Percentiles rank a stretch among this genome's conserved stretches.
Conservation (phyloP, 2,113 vertebrate species). For the Pleuronectes platessa region DNA sequence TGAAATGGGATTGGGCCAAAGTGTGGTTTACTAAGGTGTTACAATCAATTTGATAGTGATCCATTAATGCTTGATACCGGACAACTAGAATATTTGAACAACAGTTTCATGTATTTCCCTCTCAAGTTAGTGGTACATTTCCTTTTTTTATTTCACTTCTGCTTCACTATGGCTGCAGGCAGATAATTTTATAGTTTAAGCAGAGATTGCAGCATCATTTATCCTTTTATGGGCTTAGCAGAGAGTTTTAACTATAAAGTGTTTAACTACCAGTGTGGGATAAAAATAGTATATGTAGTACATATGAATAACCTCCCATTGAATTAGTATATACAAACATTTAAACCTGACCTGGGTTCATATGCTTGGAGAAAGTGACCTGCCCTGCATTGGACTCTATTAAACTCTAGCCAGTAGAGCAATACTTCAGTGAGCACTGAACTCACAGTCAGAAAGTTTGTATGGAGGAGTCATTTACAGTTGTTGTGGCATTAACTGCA, state of each 20-base stretch:
- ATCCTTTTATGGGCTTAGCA: constrained; percentile 26
- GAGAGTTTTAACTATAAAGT: background rate
- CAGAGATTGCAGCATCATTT: constrained; percentile 23
- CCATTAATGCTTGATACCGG: background rate
- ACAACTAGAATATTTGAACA: constrained; percentile 3
- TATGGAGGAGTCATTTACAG: background rate
- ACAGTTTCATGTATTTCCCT: too few relatives aligned
- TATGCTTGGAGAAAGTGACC: constrained; percentile 26
- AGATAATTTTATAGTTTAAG: too few relatives aligned
- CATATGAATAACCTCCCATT: constrained; percentile 8
- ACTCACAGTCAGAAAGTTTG: constrained; percentile 21
- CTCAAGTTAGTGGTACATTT: constrained; percentile 4
- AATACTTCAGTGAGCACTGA: background rate
- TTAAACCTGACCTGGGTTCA: constrained; percentile 37
- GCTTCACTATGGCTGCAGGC: background rate
- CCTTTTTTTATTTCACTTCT: constrained; percentile 16
- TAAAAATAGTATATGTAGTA: background rate
- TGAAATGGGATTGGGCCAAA: too few relatives aligned
- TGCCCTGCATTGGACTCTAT: constrained; percentile 35
- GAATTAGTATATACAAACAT: constrained; percentile 5
- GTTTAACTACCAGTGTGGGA: constrained; percentile 21
- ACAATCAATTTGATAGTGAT: constrained; percentile 20
- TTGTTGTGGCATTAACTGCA: background rate
- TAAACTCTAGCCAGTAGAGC: too few relatives aligned
- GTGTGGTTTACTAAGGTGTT: background rate